Evolutionary conservation across 2,113 vertebrate genomes (phyloP).

Genomic region (Lanius collurio): DNA sequence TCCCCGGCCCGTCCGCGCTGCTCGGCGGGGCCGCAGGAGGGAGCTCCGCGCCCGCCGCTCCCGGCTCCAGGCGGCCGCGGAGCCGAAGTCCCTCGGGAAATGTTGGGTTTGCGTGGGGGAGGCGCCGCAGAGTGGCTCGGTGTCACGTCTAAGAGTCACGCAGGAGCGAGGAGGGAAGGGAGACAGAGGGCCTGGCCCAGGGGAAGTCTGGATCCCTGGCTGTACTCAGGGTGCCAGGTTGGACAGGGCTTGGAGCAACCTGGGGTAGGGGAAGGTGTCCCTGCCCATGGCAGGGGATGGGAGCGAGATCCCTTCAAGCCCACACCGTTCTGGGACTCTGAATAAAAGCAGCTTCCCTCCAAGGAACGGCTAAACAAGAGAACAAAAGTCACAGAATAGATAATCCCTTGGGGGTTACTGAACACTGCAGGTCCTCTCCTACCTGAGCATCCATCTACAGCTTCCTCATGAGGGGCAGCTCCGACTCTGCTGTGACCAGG

Average conservation of each 20-base stretch:
- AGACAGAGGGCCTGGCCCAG: background rate
- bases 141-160: rapidly evolving
- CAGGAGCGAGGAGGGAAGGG: background rate
- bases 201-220: background rate
- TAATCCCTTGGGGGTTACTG: no score
- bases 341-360: background rate
- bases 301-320: background rate
- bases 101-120: rapidly evolving
- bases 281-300: background rate
- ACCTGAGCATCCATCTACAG: rapidly evolving
- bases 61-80: background rate
- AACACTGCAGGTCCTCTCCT: background rate
- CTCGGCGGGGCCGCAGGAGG: conserved; percentile 20
- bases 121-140: rapidly evolving
- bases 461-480: background rate
- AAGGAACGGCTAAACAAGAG: rapidly evolving
- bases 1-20: background rate
- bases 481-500: background rate
- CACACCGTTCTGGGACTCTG: background rate
- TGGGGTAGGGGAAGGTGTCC: background rate
- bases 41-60: background rate
- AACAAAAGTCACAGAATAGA: rapidly evolving
- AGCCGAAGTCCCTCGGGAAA: rapidly evolving
- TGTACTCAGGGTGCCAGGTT: no score
- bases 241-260: background rate